Evolutionary conservation across 2,888 invertebrate species (phyloP).

Genomic region (Aradus depressus): DNA sequence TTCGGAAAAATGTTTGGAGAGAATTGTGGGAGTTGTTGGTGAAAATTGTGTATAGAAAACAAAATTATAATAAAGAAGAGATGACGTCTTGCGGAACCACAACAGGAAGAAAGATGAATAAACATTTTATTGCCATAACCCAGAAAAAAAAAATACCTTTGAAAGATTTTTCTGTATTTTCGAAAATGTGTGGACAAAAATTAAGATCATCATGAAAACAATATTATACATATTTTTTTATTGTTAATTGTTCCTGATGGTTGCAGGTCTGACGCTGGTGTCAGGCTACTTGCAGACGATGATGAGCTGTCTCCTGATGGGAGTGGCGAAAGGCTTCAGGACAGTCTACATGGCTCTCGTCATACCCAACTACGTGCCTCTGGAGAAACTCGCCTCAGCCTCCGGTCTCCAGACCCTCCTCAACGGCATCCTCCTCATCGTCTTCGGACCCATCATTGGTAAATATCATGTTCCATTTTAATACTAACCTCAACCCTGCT

Average conservation of each 20-base stretch:
- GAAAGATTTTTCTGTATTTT: too few species aligned
- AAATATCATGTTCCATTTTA: constrained; percentile 26
- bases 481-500: too few species aligned
- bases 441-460: constrained; percentile 54
- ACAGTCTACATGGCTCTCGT: constrained; percentile 58
- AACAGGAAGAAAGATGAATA: too few species aligned
- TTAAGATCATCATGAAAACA: too few species aligned
- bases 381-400: constrained; percentile 54
- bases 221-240: neutral
- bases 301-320: constrained; percentile 46
- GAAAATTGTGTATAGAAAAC: too few species aligned
- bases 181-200: too few species aligned
- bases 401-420: constrained; percentile 58
- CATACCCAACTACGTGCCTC: constrained; percentile 54
- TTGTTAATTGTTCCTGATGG: neutral
- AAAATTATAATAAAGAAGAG: too few species aligned
- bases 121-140: too few species aligned
- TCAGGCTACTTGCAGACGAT: constrained; percentile 36
- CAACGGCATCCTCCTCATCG: constrained; percentile 50
- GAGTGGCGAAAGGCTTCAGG: constrained; percentile 55
- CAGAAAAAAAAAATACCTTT: too few species aligned
- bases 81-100: too few species aligned
- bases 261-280: constrained; percentile 38
- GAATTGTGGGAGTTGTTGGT: too few species aligned
- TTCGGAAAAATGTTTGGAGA: too few species aligned